phyloP scores from a whole-genome alignment of 2,113 vertebrate genomes.

The Callaeas wilsoni region DNA sequence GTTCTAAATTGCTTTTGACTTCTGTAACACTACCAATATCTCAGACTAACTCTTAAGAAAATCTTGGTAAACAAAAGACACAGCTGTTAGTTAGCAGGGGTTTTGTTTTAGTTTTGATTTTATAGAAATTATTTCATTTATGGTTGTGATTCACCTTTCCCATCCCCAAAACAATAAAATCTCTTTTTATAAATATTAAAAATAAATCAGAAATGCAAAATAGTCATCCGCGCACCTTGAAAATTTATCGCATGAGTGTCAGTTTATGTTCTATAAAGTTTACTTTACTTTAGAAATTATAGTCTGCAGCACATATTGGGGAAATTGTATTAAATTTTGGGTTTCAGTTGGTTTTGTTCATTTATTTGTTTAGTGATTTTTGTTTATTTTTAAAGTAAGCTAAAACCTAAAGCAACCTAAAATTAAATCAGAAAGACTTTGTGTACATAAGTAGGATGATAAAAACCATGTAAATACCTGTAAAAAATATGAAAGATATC shows the following conservation, averaged over 20 bases:
- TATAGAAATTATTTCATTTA: neutral
- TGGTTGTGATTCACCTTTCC: neutral
- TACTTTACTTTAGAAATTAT: neutral
- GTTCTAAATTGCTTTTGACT: neutral
- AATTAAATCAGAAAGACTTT: neutral
- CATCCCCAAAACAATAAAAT: neutral
- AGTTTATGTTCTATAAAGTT: neutral
- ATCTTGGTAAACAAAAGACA: neutral
- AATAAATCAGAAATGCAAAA: neutral
- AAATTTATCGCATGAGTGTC: neutral
- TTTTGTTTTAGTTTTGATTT: neutral
- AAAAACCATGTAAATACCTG: neutral
- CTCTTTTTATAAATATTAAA: neutral
- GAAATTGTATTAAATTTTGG: neutral
- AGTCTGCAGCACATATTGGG: neutral
- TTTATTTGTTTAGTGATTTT: neutral
- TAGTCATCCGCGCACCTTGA: neutral
- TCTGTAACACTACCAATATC: neutral
- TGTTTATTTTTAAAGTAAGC: neutral
- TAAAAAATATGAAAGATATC: neutral
- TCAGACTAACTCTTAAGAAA: neutral
- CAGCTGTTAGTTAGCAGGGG: neutral
- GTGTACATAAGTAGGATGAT: neutral
- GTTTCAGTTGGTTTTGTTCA: neutral
- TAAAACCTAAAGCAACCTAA: neutral